Conservation (phyloP, 2,888 invertebrate species). For the Euplagia quadripunctaria region DNA sequence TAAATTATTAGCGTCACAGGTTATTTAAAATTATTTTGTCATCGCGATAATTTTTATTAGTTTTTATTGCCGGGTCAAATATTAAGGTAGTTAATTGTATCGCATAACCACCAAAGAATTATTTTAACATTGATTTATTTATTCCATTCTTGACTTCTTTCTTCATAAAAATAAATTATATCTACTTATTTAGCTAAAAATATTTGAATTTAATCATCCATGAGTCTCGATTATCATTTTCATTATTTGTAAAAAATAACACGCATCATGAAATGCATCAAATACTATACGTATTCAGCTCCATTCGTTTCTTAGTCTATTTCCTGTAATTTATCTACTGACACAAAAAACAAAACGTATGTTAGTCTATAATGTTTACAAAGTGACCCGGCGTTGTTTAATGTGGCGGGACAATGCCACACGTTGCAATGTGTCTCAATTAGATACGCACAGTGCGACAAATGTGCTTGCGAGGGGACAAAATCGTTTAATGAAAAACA, state of each 20-base stretch:
- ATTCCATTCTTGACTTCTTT: too few species aligned
- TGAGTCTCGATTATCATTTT: background rate
- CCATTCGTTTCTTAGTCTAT: constrained; percentile 5
- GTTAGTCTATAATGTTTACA: constrained; percentile 36
- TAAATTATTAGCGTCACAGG: too few species aligned
- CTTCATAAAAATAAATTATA: background rate
- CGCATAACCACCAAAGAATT: too few species aligned
- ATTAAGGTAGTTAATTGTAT: too few species aligned
- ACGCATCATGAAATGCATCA: background rate
- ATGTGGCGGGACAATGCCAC: constrained; percentile 65
- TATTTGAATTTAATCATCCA: background rate
- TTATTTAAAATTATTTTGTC: too few species aligned
- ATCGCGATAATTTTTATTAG: too few species aligned
- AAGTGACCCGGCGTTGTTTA: constrained; percentile 58
- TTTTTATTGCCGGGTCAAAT: too few species aligned
- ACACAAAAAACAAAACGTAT: constrained; percentile 17
- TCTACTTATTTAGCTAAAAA: too few species aligned
- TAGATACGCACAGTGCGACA: constrained; percentile 71
- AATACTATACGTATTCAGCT: background rate
- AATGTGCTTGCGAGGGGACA: constrained; percentile 54
- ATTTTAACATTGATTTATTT: too few species aligned
- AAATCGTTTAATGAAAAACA: constrained; percentile 51
- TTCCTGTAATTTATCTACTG: constrained; percentile 14
- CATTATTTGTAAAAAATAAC: background rate
- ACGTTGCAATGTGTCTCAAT: constrained; percentile 78